phyloP scores from a whole-genome alignment of 2,888 invertebrate species.

The Phragmatobia fuliginosa region DNA sequence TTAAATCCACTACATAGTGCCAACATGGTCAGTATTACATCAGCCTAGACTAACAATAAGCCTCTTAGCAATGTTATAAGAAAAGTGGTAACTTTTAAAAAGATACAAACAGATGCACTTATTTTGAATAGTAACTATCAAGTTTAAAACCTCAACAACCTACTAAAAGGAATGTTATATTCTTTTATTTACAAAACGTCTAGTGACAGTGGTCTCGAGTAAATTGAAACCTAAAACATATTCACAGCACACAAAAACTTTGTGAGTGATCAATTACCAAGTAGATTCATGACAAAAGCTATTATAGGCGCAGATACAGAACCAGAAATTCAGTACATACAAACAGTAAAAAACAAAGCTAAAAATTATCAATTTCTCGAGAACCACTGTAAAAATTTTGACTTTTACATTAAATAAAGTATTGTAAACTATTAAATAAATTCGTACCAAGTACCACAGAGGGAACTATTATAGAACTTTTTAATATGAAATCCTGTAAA shows the following conservation, averaged over 20 bases:
- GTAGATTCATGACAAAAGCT: too few species aligned
- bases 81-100: conserved; percentile 73
- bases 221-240: conserved; percentile 17
- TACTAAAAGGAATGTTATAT: conserved; percentile 77
- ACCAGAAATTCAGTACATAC: not conserved
- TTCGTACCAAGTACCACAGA: conserved; percentile 38
- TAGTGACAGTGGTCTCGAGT: conserved; percentile 25
- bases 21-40: conserved; percentile 36
- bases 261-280: not conserved
- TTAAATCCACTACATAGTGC: conserved; percentile 27
- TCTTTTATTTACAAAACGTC: conserved; percentile 67
- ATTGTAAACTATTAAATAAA: conserved; percentile 45
- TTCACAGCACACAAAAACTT: not conserved
- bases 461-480: conserved; percentile 31
- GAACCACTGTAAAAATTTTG: conserved; percentile 25
- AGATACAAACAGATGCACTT: conserved; percentile 66
- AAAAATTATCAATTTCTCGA: conserved; percentile 19
- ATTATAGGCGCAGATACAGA: not conserved
- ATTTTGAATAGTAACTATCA: conserved; percentile 66
- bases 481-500: conserved; percentile 41
- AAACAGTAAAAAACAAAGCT: not conserved
- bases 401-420: conserved; percentile 37
- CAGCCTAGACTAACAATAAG: conserved; percentile 66
- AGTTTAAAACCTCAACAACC: conserved; percentile 70
- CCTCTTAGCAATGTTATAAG: conserved; percentile 70